Conservation (phyloP, 2,113 vertebrate species). For the Polyodon spathula region DNA sequence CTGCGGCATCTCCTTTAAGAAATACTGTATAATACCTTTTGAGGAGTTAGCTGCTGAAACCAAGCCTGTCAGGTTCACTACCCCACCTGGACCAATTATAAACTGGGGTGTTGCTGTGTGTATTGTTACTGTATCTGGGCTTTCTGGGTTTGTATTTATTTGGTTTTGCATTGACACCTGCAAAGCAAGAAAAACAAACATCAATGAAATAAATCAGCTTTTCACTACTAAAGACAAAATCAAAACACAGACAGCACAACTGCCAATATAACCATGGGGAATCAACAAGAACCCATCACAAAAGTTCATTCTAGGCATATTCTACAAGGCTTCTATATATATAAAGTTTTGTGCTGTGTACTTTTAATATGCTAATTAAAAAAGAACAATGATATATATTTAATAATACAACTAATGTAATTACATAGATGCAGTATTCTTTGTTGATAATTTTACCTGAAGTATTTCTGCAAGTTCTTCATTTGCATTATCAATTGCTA, state of each 20-base stretch:
- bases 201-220: neutral
- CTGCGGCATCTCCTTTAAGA: neutral
- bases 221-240: conserved; percentile 17
- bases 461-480: conserved; percentile 76
- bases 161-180: conserved; percentile 86
- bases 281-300: too few relatives aligned
- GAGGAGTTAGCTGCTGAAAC: conserved; percentile 53
- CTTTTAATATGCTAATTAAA: neutral
- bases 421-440: too few relatives aligned
- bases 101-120: conserved; percentile 73
- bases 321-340: too few relatives aligned
- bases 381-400: too few relatives aligned
- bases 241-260: neutral
- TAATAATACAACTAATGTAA: neutral
- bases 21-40: conserved; percentile 13
- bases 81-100: conserved; percentile 77
- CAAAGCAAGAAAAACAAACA: conserved; percentile 23
- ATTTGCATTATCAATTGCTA: conserved; percentile 72
- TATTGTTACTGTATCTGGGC: conserved; percentile 75
- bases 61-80: conserved; percentile 76
- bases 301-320: too few relatives aligned
- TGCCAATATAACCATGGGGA: neutral
- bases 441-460: conserved; percentile 54
- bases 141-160: conserved; percentile 80
- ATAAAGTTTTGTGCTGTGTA: neutral